phyloP scores from a whole-genome alignment of 2,888 invertebrate genomes.

The Diplazon laetatorius region DNA sequence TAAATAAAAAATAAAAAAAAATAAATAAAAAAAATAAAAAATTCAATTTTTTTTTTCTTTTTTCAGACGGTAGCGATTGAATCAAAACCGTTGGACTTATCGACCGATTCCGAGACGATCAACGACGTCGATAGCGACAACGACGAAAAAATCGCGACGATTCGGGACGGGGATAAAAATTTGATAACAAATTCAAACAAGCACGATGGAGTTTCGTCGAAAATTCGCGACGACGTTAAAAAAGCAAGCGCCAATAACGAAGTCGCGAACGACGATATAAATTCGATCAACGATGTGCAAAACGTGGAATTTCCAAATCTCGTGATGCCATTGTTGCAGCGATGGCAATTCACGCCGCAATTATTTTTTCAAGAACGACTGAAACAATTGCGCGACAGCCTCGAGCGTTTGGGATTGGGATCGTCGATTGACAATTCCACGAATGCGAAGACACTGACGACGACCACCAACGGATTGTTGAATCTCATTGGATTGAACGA shows the following conservation, averaged over 20 bases:
- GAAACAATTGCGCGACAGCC: constrained; percentile 64
- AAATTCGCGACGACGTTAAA: not conserved
- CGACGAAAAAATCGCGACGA: constrained; percentile 2
- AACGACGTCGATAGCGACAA: constrained; percentile 67
- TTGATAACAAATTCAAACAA: not conserved
- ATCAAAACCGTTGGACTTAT: constrained; percentile 66
- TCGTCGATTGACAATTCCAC: constrained; percentile 44
- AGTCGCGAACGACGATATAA: constrained; percentile 20
- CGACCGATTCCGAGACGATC: constrained; percentile 45
- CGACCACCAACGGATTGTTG: constrained; percentile 62
- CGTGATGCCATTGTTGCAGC: constrained; percentile 70
- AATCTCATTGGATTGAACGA: constrained; percentile 71
- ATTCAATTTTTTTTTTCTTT: not conserved
- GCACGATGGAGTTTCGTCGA: constrained; percentile 11
- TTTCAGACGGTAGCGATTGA: constrained; percentile 41
- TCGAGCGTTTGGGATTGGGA: constrained; percentile 65
- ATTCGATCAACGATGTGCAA: constrained; percentile 10
- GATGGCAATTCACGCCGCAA: constrained; percentile 72
- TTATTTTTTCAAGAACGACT: constrained; percentile 72
- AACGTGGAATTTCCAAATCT: constrained; percentile 64
- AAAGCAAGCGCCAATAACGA: constrained; percentile 1
- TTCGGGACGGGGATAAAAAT: constrained; percentile 18
- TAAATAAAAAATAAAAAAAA: not conserved
- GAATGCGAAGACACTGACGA: constrained; percentile 69
- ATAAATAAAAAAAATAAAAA: not conserved